Percentiles rank a stretch among this genome's conserved stretches.
Evolutionary conservation across 2,113 vertebrate species (phyloP).

Genomic region (Dasyprocta punctata): DNA sequence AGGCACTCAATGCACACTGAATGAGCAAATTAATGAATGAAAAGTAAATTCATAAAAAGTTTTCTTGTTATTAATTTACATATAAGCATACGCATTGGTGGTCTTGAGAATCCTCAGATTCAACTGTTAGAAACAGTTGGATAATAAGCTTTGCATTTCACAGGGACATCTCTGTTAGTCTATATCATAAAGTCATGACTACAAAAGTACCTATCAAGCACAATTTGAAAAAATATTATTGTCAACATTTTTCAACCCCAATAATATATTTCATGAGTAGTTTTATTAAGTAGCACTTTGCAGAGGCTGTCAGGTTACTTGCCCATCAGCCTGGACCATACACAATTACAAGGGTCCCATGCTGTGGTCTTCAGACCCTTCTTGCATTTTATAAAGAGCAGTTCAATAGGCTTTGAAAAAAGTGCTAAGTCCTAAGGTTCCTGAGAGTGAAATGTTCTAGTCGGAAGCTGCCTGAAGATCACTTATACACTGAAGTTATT

Average conservation of each 20-base stretch:
- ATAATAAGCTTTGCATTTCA: background rate
- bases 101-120: background rate
- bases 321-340: background rate
- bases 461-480: constrained; percentile 61
- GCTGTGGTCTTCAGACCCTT: background rate
- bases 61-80: too few relatives aligned
- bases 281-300: constrained; percentile 17
- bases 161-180: background rate
- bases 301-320: background rate
- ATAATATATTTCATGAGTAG: background rate
- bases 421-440: constrained; percentile 55
- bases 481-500: constrained; percentile 79
- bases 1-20: background rate
- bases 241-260: background rate
- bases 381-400: constrained; percentile 52
- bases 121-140: background rate
- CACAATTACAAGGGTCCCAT: constrained; percentile 40
- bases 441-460: constrained; percentile 75
- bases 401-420: constrained; percentile 67
- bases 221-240: background rate
- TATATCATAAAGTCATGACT: background rate
- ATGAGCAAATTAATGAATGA: constrained; percentile 31
- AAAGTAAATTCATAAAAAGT: background rate
- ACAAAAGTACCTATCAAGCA: background rate
- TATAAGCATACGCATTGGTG: background rate